Evolutionary conservation across 64 coral and sea anemone species (phyloP).

Genomic region (Dendronephthya gigantea): DNA sequence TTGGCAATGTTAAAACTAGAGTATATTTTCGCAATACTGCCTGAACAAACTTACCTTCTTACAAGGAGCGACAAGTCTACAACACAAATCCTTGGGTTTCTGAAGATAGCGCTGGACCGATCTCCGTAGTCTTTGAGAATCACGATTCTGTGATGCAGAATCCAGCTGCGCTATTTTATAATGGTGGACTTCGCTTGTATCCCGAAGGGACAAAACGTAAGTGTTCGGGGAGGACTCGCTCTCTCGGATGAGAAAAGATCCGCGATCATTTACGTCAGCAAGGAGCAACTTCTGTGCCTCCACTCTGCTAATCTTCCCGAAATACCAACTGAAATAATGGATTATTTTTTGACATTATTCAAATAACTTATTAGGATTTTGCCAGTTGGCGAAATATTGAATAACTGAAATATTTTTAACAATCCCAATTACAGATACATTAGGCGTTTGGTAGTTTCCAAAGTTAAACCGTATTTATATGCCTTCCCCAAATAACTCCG

Average conservation of each 20-base stretch:
- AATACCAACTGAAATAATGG: not conserved
- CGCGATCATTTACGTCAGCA: not conserved
- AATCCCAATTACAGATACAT: no score
- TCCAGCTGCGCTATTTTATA: not conserved
- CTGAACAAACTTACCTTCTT: not conserved
- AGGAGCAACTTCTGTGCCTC: constrained; percentile 4
- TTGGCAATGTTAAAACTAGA: no score
- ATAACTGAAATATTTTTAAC: no score
- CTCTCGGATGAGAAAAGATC: constrained; percentile 20
- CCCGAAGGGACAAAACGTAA: not conserved
- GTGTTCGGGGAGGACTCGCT: not conserved
- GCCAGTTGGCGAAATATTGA: no score
- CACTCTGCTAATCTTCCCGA: not conserved
- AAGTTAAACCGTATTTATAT: no score
- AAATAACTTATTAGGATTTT: not conserved
- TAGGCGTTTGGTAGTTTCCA: no score
- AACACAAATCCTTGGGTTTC: not conserved
- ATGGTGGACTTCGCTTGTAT: no score
- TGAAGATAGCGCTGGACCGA: not conserved
- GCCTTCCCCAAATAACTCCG: no score
- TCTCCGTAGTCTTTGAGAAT: not conserved
- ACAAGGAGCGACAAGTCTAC: not conserved
- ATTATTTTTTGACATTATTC: not conserved
- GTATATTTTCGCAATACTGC: no score
- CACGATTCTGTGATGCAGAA: not conserved